Base-by-base conservation (phyloP, 1,140 invertebrate genomes). In the Babylonia areolata region DNA sequence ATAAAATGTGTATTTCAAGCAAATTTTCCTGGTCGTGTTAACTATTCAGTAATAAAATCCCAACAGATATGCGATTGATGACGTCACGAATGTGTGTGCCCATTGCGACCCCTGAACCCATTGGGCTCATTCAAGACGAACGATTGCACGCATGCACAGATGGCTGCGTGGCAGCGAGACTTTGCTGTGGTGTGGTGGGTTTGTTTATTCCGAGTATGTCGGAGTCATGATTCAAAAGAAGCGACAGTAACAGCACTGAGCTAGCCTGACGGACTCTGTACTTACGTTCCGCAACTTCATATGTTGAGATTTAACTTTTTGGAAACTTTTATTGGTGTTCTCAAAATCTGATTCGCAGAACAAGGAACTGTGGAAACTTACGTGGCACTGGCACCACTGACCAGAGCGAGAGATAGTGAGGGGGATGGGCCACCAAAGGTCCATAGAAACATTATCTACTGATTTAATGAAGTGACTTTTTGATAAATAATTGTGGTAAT, bases 371-470 rank as follows among this genome's bases (percentile, higher is more conserved):
- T 64, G 23, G 28, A n/a, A n/a, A n/a, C 5, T 23, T 64, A 64
- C 58, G 58, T 64, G 58, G 58, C 58, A 64, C 28, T 64, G 58
- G 58, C 58, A 64, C 58, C 58, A 64, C 58, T 64, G 58, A 64
- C 58, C 58, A 64, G 12, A 64, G 28, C 58, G 15, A 64, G 6
- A 64, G 58, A 64, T 51, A 51, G 46, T 51, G 46, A 51, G 46
- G 46, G 17, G 9, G 46, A 51, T 51, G 46, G 46, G 2, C 46
- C 46, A 51, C 17, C 46, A 51, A 17, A 51, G 46, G 46, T 51
- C 46, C 17, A 51, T 51, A 17, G 46, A 51, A 51, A 51, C n/a
- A n/a, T n/a, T n/a, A n/a, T n/a, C n/a, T n/a, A n/a, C n/a, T n/a
- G n/a, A n/a, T n/a, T n/a, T n/a, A n/a, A n/a, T n/a, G n/a, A n/a